phyloP scores from a whole-genome alignment of 2,888 invertebrate genomes.

The Zeuzera pyrina region DNA sequence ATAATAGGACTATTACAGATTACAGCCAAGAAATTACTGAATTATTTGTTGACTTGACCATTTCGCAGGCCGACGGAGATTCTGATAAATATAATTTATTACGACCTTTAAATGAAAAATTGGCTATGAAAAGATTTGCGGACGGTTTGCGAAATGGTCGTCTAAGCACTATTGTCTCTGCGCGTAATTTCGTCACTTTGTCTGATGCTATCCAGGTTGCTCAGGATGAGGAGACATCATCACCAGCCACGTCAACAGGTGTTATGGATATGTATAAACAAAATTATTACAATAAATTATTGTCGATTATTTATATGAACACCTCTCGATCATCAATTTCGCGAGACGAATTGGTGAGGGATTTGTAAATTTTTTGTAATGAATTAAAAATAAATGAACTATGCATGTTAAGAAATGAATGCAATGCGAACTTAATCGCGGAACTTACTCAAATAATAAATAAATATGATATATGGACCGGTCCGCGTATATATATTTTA shows the following conservation, averaged over 20 bases:
- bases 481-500: background rate
- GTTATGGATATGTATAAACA: too few relatives aligned
- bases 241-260: background rate
- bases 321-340: background rate
- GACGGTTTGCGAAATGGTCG: too few relatives aligned
- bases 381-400: too few relatives aligned
- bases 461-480: background rate
- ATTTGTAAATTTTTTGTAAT: background rate
- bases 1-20: conserved; percentile 5
- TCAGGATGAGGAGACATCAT: too few relatives aligned
- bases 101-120: conserved; percentile 14
- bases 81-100: conserved; percentile 8
- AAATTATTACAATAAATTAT: too few relatives aligned
- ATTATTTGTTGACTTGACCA: conserved; percentile 16
- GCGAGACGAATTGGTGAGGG: background rate
- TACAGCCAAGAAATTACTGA: conserved; percentile 9
- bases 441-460: background rate
- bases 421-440: too few relatives aligned
- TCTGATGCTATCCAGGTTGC: too few relatives aligned
- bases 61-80: conserved; percentile 14
- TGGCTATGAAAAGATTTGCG: conserved; percentile 14
- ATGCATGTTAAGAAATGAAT: too few relatives aligned
- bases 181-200: too few relatives aligned
- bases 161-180: too few relatives aligned
- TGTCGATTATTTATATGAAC: too few relatives aligned